Conservation (phyloP, 2,797 vertebrate species). For the Enteromius argenteus region DNA sequence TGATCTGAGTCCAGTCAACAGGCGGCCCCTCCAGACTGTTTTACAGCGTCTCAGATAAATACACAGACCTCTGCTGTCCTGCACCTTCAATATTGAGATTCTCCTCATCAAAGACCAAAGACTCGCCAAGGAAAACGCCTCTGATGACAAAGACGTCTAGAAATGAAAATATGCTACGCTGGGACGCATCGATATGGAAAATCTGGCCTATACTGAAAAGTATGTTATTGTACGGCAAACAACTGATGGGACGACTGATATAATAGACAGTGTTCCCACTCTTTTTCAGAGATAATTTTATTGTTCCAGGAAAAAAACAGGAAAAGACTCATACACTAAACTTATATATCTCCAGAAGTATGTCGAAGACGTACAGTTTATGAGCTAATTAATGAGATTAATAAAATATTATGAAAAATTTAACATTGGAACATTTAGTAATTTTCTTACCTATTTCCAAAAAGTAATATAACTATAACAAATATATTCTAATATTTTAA, state of each 20-base stretch:
- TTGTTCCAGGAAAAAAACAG: background rate
- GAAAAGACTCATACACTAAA: background rate
- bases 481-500: background rate
- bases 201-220: background rate
- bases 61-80: slow-evolving; percentile 80
- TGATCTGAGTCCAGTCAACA: slow-evolving; percentile 56
- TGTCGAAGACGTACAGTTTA: background rate
- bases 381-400: background rate
- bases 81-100: slow-evolving; percentile 83
- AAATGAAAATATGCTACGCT: slow-evolving; percentile 51
- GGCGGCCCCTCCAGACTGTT: slow-evolving; percentile 81
- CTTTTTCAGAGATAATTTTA: background rate
- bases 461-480: background rate
- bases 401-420: background rate
- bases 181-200: background rate
- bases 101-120: slow-evolving; percentile 76
- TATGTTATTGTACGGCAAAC: background rate
- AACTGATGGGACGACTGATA: background rate
- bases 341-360: background rate
- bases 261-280: background rate
- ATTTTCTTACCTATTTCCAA: background rate
- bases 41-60: slow-evolving; percentile 87
- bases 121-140: slow-evolving; percentile 70
- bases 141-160: slow-evolving; percentile 34
- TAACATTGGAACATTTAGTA: background rate